phyloP scores from a whole-genome alignment of 2,797 vertebrate genomes.

The Hemibagrus guttatus region DNA sequence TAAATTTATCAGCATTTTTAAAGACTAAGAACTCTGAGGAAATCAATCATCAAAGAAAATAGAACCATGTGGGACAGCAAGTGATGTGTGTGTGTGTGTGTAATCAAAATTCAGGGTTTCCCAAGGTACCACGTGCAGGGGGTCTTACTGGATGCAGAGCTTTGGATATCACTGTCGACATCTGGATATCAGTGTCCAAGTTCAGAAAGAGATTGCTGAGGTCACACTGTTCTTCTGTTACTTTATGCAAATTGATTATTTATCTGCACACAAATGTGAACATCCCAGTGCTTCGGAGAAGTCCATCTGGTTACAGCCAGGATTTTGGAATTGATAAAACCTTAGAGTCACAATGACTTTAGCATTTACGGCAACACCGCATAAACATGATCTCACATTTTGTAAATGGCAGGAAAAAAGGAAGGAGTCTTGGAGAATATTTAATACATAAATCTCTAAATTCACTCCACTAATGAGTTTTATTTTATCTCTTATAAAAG shows the following conservation, averaged over 20 bases:
- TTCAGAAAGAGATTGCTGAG: constrained; percentile 28
- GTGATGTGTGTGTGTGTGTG: constrained; percentile 17
- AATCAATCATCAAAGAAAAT: constrained; percentile 28
- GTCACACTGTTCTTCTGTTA: constrained; percentile 40
- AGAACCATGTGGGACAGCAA: neutral
- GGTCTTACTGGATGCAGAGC: constrained; percentile 16
- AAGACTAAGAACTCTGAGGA: neutral
- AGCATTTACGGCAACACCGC: constrained; percentile 37
- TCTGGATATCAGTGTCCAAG: constrained; percentile 36
- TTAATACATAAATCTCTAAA: neutral
- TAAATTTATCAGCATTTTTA: neutral
- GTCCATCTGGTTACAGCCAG: constrained; percentile 38
- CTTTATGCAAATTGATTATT: constrained; percentile 43
- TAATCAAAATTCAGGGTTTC: constrained; percentile 23
- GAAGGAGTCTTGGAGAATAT: neutral
- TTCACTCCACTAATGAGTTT: neutral
- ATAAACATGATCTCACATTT: constrained; percentile 59
- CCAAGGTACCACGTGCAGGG: neutral
- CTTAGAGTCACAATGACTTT: constrained; percentile 15
- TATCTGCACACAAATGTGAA: constrained; percentile 39
- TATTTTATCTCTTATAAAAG: neutral
- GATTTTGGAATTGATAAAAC: constrained; percentile 34
- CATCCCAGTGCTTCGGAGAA: constrained; percentile 37
- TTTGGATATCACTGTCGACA: constrained; percentile 22
- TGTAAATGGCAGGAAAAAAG: neutral